Percentiles rank a stretch among this genome's conserved stretches.
Conservation (phyloP, 2,113 vertebrate genomes). For the Alosa alosa region DNA sequence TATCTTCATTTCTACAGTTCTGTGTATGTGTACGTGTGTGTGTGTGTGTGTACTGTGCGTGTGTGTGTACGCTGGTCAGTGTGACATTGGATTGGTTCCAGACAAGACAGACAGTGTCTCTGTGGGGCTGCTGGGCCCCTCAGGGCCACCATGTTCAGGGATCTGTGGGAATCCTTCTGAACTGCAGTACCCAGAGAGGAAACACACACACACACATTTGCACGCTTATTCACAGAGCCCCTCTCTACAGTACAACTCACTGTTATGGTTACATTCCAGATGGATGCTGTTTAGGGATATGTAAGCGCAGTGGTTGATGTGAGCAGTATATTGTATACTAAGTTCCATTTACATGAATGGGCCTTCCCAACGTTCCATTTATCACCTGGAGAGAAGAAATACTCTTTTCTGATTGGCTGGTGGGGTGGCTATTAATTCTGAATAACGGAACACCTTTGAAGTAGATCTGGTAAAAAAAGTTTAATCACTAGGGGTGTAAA, state of each 20-base stretch:
- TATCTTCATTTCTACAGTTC: too few relatives aligned
- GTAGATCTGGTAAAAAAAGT: too few relatives aligned
- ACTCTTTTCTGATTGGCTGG: too few relatives aligned
- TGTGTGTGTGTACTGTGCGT: background rate
- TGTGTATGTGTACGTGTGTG: background rate
- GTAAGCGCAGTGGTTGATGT: background rate
- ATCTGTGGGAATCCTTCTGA: conserved; percentile 28
- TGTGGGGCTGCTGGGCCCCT: conserved; percentile 27
- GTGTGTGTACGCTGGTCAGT: conserved; percentile 1
- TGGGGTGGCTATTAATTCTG: too few relatives aligned
- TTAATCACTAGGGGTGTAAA: too few relatives aligned
- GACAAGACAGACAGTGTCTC: conserved; percentile 39
- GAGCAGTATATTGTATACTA: background rate
- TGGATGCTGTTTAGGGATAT: background rate
- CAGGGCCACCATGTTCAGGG: conserved; percentile 31
- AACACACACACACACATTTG: background rate
- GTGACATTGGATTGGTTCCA: conserved; percentile 39
- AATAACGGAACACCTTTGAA: too few relatives aligned
- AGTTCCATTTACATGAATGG: too few relatives aligned
- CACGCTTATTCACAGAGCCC: background rate
- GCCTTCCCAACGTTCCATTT: too few relatives aligned
- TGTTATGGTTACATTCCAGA: background rate
- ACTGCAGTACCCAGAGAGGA: background rate
- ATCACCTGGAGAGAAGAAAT: too few relatives aligned
- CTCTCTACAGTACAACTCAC: background rate